Conservation (phyloP, 2,797 vertebrate genomes). For the Jordanella pulchra region DNA sequence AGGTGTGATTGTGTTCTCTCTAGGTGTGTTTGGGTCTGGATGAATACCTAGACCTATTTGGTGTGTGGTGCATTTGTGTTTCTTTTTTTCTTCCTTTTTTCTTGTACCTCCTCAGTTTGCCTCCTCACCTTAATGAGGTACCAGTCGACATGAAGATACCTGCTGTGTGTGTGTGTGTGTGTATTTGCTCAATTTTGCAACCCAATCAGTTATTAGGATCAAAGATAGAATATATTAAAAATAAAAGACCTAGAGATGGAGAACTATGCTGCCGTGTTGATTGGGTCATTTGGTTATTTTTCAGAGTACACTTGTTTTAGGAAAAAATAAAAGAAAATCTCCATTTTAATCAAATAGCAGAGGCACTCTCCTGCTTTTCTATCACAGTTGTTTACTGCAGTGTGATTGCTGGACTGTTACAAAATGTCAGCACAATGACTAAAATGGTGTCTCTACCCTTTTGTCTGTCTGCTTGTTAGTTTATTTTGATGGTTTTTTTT, state of each 20-base stretch:
- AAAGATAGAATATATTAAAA: constrained; percentile 49
- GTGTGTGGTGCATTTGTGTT: constrained; percentile 12
- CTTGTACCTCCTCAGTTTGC: constrained; percentile 40
- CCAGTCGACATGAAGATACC: constrained; percentile 41
- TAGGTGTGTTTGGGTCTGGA: constrained; percentile 22
- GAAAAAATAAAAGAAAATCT: too few species aligned
- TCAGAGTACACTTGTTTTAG: constrained; percentile 32
- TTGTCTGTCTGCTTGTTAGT: constrained; percentile 2
- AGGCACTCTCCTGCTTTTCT: constrained; percentile 1
- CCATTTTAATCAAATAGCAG: constrained; percentile 26
- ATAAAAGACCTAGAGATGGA: constrained; percentile 28
- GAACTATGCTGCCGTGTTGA: constrained; percentile 32
- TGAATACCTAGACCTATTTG: constrained; percentile 14
- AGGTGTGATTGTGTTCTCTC: constrained; percentile 34
- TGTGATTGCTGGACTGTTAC: constrained; percentile 23
- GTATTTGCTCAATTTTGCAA: constrained; percentile 14
- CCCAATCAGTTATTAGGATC: constrained; percentile 45
- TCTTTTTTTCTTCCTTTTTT: background rate
- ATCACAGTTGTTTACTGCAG: constrained; percentile 12
- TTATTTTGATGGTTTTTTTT: constrained; percentile 4
- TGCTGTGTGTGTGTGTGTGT: constrained; percentile 12
- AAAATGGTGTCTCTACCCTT: constrained; percentile 19
- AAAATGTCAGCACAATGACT: constrained; percentile 20
- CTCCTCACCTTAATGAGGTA: constrained; percentile 61
- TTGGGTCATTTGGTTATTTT: constrained; percentile 33